Percentiles rank a stretch among this genome's conserved stretches.
These are phyloP conservation scores for Eudyptes chrysolophus DNA, from an alignment of 2,113 vertebrate genomes.

Conservation along the genomic window DNA sequence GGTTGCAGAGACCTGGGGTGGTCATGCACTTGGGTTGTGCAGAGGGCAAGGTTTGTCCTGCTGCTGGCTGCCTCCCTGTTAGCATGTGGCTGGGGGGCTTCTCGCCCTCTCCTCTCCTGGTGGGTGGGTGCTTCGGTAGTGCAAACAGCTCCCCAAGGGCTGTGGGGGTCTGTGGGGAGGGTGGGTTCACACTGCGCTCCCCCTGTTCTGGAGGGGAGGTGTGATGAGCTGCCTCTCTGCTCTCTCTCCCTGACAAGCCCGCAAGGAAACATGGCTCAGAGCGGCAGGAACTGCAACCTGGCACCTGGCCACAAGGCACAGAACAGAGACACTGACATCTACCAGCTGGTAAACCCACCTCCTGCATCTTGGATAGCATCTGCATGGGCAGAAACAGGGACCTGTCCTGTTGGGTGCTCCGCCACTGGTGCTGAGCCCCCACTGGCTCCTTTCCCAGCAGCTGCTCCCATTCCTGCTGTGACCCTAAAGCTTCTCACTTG, in stretches of 20 bases:
- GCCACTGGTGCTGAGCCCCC: neutral
- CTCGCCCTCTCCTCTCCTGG: fast-evolving
- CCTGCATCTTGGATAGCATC: neutral
- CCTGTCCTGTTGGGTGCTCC: neutral
- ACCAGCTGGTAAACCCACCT: neutral
- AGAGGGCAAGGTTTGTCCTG: neutral
- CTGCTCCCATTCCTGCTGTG: neutral
- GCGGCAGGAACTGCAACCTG: neutral
- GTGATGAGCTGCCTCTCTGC: neutral
- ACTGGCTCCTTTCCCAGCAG: neutral
- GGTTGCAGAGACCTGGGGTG: neutral
- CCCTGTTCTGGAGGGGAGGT: neutral
- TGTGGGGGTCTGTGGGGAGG: neutral
- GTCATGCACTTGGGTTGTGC: neutral
- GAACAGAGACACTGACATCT: neutral
- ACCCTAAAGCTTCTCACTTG: neutral
- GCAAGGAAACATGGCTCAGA: neutral
- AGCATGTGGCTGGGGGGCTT: neutral
- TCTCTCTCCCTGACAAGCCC: constrained; percentile 35
- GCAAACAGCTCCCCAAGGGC: neutral
- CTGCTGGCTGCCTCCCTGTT: neutral
- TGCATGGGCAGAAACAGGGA: neutral
- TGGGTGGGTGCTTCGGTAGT: neutral
- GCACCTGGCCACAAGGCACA: neutral
- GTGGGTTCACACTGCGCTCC: neutral